phyloP scores from a whole-genome alignment of 2,113 vertebrate species.

The Oxygymnocypris stewartii region DNA sequence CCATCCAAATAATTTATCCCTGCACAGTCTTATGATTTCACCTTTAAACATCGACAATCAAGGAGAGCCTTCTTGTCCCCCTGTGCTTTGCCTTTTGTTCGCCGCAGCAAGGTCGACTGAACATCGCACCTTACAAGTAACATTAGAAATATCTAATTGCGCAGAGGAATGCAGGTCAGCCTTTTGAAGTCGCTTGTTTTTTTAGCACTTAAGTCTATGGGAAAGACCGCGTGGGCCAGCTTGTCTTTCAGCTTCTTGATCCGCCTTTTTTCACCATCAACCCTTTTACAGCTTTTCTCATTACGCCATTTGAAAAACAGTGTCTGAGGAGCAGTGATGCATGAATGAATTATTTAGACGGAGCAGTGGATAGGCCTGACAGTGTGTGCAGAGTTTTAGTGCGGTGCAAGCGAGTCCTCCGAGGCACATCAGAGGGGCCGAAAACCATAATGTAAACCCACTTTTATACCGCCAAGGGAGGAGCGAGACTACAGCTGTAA shows the following conservation, averaged over 20 bases:
- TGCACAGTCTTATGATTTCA: slow-evolving; percentile 69
- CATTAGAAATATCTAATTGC: slow-evolving; percentile 75
- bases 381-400: slow-evolving; percentile 79
- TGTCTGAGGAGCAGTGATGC: slow-evolving; percentile 81
- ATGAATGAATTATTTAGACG: slow-evolving; percentile 92
- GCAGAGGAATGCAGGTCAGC: slow-evolving; percentile 65
- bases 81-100: slow-evolving; percentile 64
- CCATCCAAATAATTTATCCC: slow-evolving; percentile 61
- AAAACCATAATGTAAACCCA: slow-evolving; percentile 83
- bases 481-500: slow-evolving; percentile 66
- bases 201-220: slow-evolving; percentile 49
- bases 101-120: slow-evolving; percentile 63
- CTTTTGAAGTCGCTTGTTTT: slow-evolving; percentile 64
- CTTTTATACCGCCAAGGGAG: slow-evolving; percentile 78
- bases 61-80: slow-evolving; percentile 56
- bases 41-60: slow-evolving; percentile 68
- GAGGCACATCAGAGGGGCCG: slow-evolving; percentile 80
- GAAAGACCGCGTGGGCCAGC: slow-evolving; percentile 52
- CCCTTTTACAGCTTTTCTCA: slow-evolving; percentile 87
- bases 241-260: slow-evolving; percentile 58
- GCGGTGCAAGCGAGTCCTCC: slow-evolving; percentile 80
- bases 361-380: slow-evolving; percentile 79
- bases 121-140: slow-evolving; percentile 69
- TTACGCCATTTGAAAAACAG: slow-evolving; percentile 90
- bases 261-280: slow-evolving; percentile 67